A percentile compares a stretch with the other conserved stretches of the same genome.
phyloP scores from a whole-genome alignment of 2,113 vertebrate species.

The Cynoglossus semilaevis region DNA sequence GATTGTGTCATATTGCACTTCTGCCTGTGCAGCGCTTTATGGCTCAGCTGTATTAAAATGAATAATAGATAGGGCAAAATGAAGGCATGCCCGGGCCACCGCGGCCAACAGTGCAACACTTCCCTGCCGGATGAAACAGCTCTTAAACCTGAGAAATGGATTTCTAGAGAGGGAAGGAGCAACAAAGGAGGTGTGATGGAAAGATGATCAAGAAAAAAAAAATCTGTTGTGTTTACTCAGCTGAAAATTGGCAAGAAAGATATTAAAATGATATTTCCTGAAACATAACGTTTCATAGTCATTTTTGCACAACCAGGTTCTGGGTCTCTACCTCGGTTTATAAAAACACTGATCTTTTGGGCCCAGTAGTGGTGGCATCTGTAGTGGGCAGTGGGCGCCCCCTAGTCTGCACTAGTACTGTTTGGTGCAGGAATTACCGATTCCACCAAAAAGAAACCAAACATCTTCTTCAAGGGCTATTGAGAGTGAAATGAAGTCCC shows the following conservation, averaged over 20 bases:
- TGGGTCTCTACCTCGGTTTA: neutral
- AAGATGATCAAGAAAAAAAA: slow-evolving; percentile 4
- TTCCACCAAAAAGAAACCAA: no score
- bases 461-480: no score
- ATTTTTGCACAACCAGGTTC: no score
- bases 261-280: neutral
- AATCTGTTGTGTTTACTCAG: neutral
- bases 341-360: slow-evolving; percentile 3
- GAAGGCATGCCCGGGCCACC: slow-evolving; percentile 39
- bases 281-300: no score
- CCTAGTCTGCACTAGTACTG: no score
- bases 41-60: slow-evolving; percentile 60
- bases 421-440: no score
- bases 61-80: slow-evolving; percentile 59
- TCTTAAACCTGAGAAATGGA: slow-evolving; percentile 27
- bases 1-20: slow-evolving; percentile 49
- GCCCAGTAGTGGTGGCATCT: slow-evolving; percentile 27
- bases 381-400: no score
- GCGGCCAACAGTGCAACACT: slow-evolving; percentile 35
- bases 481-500: no score
- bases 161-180: slow-evolving; percentile 28
- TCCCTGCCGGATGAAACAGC: slow-evolving; percentile 18
- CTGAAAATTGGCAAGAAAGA: neutral
- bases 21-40: slow-evolving; percentile 47
- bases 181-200: slow-evolving; percentile 15